A percentile compares a stretch with the other conserved stretches of the same genome.
These are phyloP conservation scores for Congeria kusceri DNA, from an alignment of 2,888 invertebrate genomes.

Conservation along the genomic window DNA sequence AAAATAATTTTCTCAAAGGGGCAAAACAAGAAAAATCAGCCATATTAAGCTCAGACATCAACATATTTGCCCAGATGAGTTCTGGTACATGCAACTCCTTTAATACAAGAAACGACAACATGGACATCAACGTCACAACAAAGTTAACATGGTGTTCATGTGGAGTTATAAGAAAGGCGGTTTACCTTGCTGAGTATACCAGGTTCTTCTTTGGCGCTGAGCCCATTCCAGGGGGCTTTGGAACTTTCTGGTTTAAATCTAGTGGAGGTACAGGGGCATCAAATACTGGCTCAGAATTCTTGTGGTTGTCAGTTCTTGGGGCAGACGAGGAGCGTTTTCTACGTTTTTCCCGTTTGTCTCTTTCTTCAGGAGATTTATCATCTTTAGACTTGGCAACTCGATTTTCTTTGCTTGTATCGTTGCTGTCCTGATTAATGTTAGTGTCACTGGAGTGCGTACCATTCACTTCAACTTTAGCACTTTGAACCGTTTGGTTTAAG, in stretches of 20 bases:
- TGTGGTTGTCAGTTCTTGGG: conserved; percentile 60
- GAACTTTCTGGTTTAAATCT: conserved; percentile 68
- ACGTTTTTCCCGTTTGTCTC: conserved; percentile 31
- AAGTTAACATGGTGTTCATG: too few species aligned
- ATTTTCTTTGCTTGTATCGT: conserved; percentile 32
- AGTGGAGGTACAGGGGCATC: conserved; percentile 62
- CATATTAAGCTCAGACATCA: too few species aligned
- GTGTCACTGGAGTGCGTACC: conserved; percentile 6
- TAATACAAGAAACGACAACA: too few species aligned
- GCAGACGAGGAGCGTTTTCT: conserved; percentile 73
- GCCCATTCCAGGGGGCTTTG: conserved; percentile 80
- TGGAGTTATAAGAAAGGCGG: too few species aligned
- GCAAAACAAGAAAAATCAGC: too few species aligned
- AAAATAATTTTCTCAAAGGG: too few species aligned
- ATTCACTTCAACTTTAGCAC: conserved; percentile 18
- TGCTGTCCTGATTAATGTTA: conserved; percentile 11
- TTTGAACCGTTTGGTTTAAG: conserved; percentile 20
- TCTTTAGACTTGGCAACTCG: conserved; percentile 15
- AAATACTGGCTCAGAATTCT: conserved; percentile 57
- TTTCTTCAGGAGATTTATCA: conserved; percentile 38
- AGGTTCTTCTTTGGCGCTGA: conserved; percentile 78
- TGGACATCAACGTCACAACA: too few species aligned
- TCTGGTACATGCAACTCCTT: too few species aligned
- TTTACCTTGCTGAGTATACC: conserved; percentile 78
- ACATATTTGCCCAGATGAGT: too few species aligned